Base-by-base conservation (phyloP, 2,888 invertebrate genomes). In the Sycophila texana region DNA sequence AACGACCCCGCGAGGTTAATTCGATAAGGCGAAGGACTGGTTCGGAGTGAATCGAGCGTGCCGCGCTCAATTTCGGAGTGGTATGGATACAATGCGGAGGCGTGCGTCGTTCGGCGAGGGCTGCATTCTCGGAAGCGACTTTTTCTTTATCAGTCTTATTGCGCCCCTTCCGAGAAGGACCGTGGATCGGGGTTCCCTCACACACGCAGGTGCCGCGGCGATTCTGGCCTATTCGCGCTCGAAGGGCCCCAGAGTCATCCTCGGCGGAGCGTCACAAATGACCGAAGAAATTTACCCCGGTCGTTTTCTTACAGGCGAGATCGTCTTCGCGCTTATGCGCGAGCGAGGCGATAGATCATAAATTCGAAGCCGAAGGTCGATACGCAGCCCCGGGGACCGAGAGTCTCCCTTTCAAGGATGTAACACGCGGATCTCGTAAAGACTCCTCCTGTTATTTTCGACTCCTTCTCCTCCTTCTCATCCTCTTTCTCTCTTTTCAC, bases 131-230 rank as follows among this genome's bases (percentile, higher is more conserved):
- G 13, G 79, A 79, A 79, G 71, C 58, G 63, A 70, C 68, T 79
- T 74, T 70, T 79, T 74, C 67, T 80, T 73, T 76, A 76, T 76
- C 76, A 63, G 39, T 70, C 67, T 76, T 66, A 68, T 76, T 68
- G 67, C 67, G 68, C 71, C 71, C 71, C 57, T 77, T 77, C 70
- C 20, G 47, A 61, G 76, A 70, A 71, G 76, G 63, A 3, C 53
- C 49, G 30, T n/a, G 58, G 30, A 26, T 60, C 13, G 20, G 18
- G 57, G 26, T 10, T 10, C 10, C 39, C 39, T 10, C 39, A 10
- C 39, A 13, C 16, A 20, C 73, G n/a, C 65, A 57, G 66, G 57
- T 66, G 74, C 74, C 30, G 63, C 26, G 20, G 58, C 51, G 22
- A 20, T 47, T 55, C 73, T n/a, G 12, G 4, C 49, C 74, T 57